phyloP scores from a whole-genome alignment of 2,113 vertebrate genomes.

The Anthoscopus minutus region DNA sequence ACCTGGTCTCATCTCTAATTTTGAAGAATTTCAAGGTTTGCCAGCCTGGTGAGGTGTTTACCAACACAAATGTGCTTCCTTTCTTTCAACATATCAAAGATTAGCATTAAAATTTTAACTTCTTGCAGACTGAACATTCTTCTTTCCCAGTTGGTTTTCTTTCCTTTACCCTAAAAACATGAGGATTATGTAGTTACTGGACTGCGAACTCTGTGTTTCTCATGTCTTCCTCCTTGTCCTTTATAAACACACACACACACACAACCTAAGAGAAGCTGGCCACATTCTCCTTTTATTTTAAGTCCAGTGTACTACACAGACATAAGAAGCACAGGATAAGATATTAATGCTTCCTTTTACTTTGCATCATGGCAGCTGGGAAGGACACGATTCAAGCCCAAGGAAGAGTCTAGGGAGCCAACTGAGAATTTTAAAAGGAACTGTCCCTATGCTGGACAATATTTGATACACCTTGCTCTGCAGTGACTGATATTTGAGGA shows the following conservation, averaged over 20 bases:
- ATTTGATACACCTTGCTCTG: not conserved
- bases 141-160: not conserved
- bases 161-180: not conserved
- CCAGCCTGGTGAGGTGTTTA: not conserved
- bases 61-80: not conserved
- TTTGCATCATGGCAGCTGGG: not conserved
- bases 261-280: not conserved
- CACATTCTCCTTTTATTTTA: constrained; percentile 36
- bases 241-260: not conserved
- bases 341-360: not conserved
- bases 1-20: not conserved
- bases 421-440: not conserved
- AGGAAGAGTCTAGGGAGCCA: not conserved
- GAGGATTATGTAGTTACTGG: not conserved
- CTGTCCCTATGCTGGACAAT: not conserved
- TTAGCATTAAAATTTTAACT: not conserved
- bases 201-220: not conserved
- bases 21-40: not conserved
- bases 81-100: not conserved
- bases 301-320: not conserved
- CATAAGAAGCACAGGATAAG: not conserved
- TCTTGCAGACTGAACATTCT: not conserved
- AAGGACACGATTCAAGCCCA: not conserved
- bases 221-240: not conserved
- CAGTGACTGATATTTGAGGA: not conserved